Evolutionary conservation across 1,140 invertebrate genomes (phyloP).

Genomic region (Drosophila obscura): DNA sequence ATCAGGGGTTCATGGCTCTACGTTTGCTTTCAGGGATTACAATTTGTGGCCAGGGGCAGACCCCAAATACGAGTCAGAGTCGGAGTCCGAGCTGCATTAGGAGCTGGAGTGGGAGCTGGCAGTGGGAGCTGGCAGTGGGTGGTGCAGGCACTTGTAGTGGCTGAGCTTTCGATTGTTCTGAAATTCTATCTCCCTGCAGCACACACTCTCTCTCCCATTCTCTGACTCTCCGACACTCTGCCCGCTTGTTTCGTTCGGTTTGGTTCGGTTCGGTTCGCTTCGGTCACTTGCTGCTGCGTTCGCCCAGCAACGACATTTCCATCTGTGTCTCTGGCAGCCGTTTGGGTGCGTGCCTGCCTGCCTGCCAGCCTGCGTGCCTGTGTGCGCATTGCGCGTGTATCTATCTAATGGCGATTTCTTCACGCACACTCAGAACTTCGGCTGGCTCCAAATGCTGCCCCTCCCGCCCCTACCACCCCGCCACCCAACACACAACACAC

Average conservation of each 20-base stretch:
- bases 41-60: neutral
- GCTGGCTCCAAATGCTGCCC: neutral
- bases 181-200: slow-evolving; percentile 34
- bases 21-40: no score
- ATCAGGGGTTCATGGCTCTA: no score
- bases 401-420: slow-evolving; percentile 36
- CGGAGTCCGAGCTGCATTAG: no score
- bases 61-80: neutral
- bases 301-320: slow-evolving; percentile 36
- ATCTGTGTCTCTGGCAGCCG: neutral
- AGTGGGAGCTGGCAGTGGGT: no score
- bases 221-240: neutral
- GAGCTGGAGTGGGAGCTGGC: neutral
- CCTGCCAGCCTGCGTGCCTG: neutral
- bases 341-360: no score
- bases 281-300: slow-evolving; percentile 53
- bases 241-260: neutral
- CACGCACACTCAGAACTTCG: slow-evolving; percentile 13
- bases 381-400: slow-evolving; percentile 14
- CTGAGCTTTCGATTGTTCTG: slow-evolving; percentile 55
- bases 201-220: neutral
- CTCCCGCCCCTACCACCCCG: neutral
- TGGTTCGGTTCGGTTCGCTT: neutral
- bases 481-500: neutral
- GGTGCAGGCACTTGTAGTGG: slow-evolving; percentile 2